Conservation (phyloP, 2,888 invertebrate genomes). For the Apotomis betuletana region DNA sequence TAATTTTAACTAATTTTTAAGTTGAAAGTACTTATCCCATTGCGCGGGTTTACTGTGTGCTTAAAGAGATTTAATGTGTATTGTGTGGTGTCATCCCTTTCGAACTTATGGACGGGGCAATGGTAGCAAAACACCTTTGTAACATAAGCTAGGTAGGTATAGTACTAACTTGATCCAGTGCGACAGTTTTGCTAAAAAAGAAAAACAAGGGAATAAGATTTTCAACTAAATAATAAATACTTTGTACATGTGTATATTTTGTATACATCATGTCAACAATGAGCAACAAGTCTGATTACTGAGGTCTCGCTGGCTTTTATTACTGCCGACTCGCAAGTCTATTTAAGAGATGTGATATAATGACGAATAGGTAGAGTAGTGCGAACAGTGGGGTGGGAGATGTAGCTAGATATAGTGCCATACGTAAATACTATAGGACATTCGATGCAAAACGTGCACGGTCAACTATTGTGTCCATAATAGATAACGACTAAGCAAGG, state of each 20-base stretch:
- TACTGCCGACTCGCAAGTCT: neutral
- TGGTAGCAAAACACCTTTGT: neutral
- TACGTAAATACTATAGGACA: neutral
- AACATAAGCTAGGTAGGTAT: neutral
- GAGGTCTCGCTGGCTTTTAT: constrained; percentile 8
- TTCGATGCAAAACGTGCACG: neutral
- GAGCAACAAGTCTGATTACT: constrained; percentile 34
- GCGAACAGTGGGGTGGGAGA: neutral
- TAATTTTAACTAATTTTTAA: neutral
- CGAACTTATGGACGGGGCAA: neutral
- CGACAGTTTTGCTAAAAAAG: neutral
- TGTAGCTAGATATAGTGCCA: neutral
- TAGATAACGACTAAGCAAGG: neutral
- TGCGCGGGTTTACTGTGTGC: neutral
- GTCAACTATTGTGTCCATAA: neutral
- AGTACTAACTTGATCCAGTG: neutral
- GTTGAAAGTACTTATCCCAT: neutral
- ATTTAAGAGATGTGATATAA: neutral
- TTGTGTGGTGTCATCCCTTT: constrained; percentile 20
- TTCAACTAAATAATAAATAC: neutral
- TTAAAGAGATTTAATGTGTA: constrained; percentile 13
- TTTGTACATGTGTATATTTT: neutral
- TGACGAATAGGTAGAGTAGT: neutral
- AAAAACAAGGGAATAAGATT: neutral
- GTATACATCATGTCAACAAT: constrained; percentile 14